phyloP scores from a whole-genome alignment of 1,140 invertebrate species.

The Rhopalosiphum maidis region DNA sequence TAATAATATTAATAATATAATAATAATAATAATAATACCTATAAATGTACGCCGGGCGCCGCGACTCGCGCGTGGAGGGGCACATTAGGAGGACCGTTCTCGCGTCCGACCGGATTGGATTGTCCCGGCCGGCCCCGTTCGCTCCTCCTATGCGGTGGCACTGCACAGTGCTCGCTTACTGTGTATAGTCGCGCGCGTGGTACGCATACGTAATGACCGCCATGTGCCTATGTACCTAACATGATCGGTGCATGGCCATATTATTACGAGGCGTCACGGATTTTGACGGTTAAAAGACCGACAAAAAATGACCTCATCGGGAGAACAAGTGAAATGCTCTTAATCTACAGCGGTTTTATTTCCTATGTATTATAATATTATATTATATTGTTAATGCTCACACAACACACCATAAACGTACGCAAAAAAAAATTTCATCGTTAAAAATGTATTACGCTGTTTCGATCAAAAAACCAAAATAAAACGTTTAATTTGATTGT shows the following conservation, averaged over 20 bases:
- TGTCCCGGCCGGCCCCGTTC: slow-evolving; percentile 54
- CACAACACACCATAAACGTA: too few species aligned
- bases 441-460: too few species aligned
- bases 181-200: not conserved
- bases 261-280: not conserved
- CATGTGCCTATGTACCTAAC: not conserved
- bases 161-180: not conserved
- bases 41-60: not conserved
- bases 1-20: not conserved
- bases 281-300: too few species aligned
- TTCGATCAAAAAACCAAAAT: too few species aligned
- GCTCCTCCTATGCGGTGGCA: slow-evolving; percentile 39
- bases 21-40: not conserved
- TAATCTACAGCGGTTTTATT: too few species aligned
- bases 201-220: not conserved
- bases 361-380: too few species aligned
- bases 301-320: too few species aligned
- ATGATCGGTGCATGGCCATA: not conserved
- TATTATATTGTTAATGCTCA: too few species aligned
- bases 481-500: too few species aligned
- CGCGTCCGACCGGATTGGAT: slow-evolving; percentile 53
- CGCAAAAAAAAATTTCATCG: too few species aligned
- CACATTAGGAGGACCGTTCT: not conserved
- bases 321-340: too few species aligned
- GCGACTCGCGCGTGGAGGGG: not conserved